Evolutionary conservation across 2,888 invertebrate genomes (phyloP), one percentile per base, ranked within the genome.

Genomic region (Molorchus minor): DNA sequence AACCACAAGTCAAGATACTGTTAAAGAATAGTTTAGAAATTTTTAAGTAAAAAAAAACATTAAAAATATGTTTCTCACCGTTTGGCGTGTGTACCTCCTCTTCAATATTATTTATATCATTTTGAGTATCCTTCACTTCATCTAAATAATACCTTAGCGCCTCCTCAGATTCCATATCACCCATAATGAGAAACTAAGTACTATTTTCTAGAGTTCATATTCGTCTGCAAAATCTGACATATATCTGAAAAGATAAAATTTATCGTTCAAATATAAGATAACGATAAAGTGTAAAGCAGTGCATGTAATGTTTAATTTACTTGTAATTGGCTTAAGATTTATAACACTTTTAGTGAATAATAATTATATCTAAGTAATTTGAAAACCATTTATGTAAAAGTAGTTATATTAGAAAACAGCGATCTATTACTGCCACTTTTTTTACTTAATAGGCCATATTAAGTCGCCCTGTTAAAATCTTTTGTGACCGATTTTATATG

Each of bases 101-200:
- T 58, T 76, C 79, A 20, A 73, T 62, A 41, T 58, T 62, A 45
- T 63, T 65, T 61, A 69, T 70, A 56, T 75, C 75, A 61, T 75
- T 70, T 21, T 76, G 75, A 59, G 74, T 69, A 68, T 78, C 75
- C 43, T 77, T 78, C 16, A 77, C 77, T 75, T 79, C 79, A 57
- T 73, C 75, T 46, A 78, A 70, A 64, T 77, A 79, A 67, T 78
- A 73, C 59, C 72, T 70, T 21, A 77, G 58, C 46, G 72, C 75
- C 65, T 77, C 77, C 69, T 72, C 75, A 40, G 71, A 75, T 69
- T 70, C 75, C 73, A 71, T 74, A n/a, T 33, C 33, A 33, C 33
- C 12, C n/a, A 33, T n/a, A 51, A 35, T n/a, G 40, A 41, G 33
- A 36, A 51, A 45, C 61, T 25, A 38, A 38, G 2, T 1, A 15